Evolutionary conservation across 2,797 vertebrate genomes (phyloP).

Genomic region (Sphenopsis melanotis): DNA sequence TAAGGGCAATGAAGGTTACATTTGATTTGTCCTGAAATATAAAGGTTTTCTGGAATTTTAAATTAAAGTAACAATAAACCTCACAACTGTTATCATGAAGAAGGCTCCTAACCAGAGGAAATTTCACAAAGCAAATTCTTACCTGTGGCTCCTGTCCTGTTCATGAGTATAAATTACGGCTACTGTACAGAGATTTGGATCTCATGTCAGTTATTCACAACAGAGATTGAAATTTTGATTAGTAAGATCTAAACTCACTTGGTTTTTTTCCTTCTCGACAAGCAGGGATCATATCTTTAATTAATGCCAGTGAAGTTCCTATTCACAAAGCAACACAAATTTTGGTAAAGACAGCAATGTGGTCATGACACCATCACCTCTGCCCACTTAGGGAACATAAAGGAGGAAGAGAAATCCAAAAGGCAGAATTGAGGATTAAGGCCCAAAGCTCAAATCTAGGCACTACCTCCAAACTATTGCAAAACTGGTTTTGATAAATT

Average conservation of each 20-base stretch:
- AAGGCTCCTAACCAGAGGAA: background rate
- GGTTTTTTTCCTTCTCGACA: background rate
- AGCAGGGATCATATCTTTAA: background rate
- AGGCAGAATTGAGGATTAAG: background rate
- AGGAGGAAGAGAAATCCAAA: background rate
- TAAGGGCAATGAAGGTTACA: background rate
- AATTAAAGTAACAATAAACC: background rate
- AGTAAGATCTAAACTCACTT: background rate
- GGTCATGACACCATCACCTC: background rate
- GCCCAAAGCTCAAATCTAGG: background rate
- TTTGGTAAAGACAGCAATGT: background rate
- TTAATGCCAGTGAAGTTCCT: background rate
- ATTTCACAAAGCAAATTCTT: background rate
- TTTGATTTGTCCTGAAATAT: background rate
- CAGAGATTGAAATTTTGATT: background rate
- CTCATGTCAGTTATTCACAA: background rate
- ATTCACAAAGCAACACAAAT: background rate
- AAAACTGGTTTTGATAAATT: background rate
- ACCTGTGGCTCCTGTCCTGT: background rate
- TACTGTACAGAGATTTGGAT: background rate
- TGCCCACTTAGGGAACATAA: background rate
- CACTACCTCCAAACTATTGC: background rate
- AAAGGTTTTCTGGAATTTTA: background rate
- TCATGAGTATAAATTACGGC: background rate
- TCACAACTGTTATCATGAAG: background rate